Conservation (phyloP, 2,888 invertebrate genomes). For the Tolmerus cingulatus region DNA sequence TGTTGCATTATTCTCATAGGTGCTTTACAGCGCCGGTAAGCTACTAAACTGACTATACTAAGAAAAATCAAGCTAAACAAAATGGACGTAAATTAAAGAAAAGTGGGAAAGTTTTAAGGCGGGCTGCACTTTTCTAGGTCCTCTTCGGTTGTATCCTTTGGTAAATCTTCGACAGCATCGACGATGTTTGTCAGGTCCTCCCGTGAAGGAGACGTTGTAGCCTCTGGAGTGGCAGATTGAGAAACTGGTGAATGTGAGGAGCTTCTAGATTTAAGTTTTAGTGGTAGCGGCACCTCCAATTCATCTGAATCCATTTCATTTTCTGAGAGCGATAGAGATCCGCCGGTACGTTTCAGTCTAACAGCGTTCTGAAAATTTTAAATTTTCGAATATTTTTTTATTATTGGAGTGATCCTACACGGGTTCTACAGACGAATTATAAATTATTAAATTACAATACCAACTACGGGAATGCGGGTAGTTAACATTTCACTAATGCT, state of each 20-base stretch:
- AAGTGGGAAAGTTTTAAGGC: background rate
- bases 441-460: background rate
- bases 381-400: background rate
- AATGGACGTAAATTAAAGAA: slow-evolving; percentile 1
- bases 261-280: slow-evolving; percentile 51
- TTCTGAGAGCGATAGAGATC: slow-evolving; percentile 82
- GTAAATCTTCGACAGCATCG: slow-evolving; percentile 15
- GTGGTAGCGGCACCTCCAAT: slow-evolving; percentile 52
- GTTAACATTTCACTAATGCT: background rate
- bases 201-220: background rate
- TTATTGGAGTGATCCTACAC: no score
- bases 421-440: background rate
- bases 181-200: slow-evolving; percentile 22
- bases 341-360: slow-evolving; percentile 74
- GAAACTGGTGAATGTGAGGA: slow-evolving; percentile 52
- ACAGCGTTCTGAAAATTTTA: slow-evolving; percentile 60
- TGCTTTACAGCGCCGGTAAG: background rate
- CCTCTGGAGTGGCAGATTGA: slow-evolving; percentile 41
- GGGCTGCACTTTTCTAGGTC: background rate
- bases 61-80: slow-evolving; percentile 1
- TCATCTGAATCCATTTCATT: slow-evolving; percentile 81
- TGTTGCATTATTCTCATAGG: background rate
- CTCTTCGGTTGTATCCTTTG: slow-evolving; percentile 11
- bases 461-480: background rate
- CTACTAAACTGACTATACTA: background rate